phyloP scores from a whole-genome alignment of 2,113 vertebrate genomes.

The Petrocephalus microphthalmus region DNA sequence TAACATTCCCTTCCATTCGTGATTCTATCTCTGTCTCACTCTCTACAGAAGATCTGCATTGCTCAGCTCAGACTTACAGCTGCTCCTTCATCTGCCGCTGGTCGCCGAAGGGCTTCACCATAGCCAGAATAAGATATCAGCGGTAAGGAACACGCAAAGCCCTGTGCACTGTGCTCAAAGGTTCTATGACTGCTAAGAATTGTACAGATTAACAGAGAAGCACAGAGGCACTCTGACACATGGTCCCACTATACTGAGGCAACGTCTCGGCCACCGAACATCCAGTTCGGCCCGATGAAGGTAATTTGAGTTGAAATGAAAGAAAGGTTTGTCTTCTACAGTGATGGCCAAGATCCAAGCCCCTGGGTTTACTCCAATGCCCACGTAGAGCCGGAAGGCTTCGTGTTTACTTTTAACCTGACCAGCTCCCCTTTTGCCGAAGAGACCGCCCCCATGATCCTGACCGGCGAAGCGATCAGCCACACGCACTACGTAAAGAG shows the following conservation, averaged over 20 bases:
- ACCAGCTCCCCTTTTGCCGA: constrained; percentile 50
- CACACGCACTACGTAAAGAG: constrained; percentile 17
- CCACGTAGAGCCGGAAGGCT: background rate
- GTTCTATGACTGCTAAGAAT: background rate
- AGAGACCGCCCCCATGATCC: constrained; percentile 45
- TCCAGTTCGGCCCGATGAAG: background rate
- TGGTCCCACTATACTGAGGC: background rate
- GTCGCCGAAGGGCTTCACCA: background rate
- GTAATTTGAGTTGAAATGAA: background rate
- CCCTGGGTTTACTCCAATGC: constrained; percentile 38
- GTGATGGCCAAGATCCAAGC: constrained; percentile 25
- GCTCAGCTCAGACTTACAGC: constrained; percentile 54
- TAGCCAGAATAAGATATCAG: constrained; percentile 46
- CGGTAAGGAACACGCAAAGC: constrained; percentile 42
- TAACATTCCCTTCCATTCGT: background rate
- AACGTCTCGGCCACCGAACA: background rate
- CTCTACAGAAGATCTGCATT: constrained; percentile 40
- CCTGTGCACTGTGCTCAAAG: background rate
- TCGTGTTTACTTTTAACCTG: constrained; percentile 49
- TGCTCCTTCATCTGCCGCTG: constrained; percentile 55
- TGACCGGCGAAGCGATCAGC: constrained; percentile 51
- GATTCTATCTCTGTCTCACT: background rate
- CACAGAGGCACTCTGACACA: background rate
- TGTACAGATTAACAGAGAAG: background rate
- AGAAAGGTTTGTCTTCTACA: constrained; percentile 32